These are phyloP conservation scores for Alca torda DNA, from an alignment of 2,797 vertebrate genomes.

Conservation along the genomic window DNA sequence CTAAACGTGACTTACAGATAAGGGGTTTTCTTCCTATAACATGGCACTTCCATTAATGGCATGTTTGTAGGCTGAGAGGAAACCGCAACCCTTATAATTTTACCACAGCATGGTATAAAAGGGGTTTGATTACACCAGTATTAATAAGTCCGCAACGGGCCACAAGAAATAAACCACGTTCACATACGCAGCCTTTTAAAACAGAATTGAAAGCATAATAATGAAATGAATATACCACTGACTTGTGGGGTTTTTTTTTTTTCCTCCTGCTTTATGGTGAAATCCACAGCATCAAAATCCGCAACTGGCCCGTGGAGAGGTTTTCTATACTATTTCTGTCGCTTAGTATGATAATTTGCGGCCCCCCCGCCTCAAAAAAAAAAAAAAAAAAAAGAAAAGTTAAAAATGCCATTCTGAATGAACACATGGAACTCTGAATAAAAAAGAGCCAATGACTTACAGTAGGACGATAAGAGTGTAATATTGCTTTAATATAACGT, in stretches of 20 bases:
- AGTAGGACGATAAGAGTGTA: slow-evolving; percentile 38
- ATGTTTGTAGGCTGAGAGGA: neutral
- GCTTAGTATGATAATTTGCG: slow-evolving; percentile 7
- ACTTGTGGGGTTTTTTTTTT: neutral
- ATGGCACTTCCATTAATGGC: neutral
- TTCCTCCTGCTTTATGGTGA: neutral
- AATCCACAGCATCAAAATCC: slow-evolving; percentile 30
- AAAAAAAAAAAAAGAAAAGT: neutral
- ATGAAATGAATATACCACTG: neutral
- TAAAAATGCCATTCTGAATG: slow-evolving; percentile 21
- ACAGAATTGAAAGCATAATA: slow-evolving; percentile 16
- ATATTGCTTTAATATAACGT: slow-evolving; percentile 50
- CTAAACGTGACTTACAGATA: neutral
- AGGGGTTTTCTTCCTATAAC: neutral
- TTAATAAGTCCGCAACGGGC: neutral
- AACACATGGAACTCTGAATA: neutral
- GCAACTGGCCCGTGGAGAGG: neutral
- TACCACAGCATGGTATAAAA: neutral
- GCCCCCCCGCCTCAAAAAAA: neutral
- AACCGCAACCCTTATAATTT: neutral
- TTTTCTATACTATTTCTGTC: neutral
- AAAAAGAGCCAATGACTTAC: slow-evolving; percentile 49
- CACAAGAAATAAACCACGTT: neutral
- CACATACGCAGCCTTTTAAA: neutral
- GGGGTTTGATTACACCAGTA: neutral